phyloP scores from a whole-genome alignment of 2,113 vertebrate species.

The Panthera uncia region DNA sequence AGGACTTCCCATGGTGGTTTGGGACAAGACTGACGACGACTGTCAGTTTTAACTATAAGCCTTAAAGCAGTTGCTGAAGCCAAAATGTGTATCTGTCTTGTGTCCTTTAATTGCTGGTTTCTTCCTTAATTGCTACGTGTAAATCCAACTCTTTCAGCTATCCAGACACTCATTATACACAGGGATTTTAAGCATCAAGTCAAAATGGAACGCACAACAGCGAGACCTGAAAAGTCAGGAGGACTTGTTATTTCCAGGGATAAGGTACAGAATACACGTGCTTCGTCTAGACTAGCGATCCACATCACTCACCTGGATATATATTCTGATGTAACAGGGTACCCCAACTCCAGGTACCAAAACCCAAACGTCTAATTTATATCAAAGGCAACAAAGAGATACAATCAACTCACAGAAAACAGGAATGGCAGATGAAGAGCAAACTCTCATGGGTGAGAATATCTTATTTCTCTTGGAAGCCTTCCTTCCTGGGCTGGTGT shows the following conservation, averaged over 20 bases:
- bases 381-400: background rate
- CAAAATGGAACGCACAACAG: background rate
- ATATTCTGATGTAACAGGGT: background rate
- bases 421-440: background rate
- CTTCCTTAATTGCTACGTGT: background rate
- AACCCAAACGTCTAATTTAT: background rate
- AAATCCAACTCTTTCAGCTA: background rate
- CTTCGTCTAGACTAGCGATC: background rate
- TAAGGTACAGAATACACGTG: background rate
- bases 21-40: background rate
- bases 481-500: fast-evolving
- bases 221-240: background rate
- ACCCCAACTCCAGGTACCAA: background rate
- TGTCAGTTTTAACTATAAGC: background rate
- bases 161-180: fast-evolving
- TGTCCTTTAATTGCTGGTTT: background rate
- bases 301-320: background rate
- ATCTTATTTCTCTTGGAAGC: background rate
- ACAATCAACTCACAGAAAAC: background rate
- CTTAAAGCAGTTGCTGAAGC: background rate
- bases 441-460: too few relatives aligned
- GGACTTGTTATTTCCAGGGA: background rate
- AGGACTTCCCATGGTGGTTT: too few relatives aligned
- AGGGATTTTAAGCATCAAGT: background rate
- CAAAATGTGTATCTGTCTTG: background rate